phyloP scores from a whole-genome alignment of 2,888 invertebrate species.

The Callyntrura sp. region DNA sequence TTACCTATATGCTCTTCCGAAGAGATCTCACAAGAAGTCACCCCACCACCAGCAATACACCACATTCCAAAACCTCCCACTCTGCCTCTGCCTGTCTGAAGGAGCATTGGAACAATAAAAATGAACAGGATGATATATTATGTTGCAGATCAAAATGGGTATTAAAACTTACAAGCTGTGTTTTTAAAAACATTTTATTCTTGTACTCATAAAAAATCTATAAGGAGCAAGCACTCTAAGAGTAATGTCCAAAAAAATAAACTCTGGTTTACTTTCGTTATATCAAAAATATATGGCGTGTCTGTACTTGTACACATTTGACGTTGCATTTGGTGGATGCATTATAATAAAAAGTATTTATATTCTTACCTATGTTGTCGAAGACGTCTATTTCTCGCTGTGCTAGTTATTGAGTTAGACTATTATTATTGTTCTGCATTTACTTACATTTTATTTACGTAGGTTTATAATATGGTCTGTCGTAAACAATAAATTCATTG shows the following conservation, averaged over 20 bases:
- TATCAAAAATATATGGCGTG: conserved; percentile 29
- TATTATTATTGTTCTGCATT: conserved; percentile 36
- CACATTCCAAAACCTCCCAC: conserved; percentile 74
- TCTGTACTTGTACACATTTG: conserved; percentile 38
- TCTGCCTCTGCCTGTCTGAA: conserved; percentile 34
- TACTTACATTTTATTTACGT: conserved; percentile 58
- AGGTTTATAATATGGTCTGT: conserved; percentile 73
- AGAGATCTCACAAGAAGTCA: conserved; percentile 57
- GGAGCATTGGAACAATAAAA: conserved; percentile 57
- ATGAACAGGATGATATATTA: conserved; percentile 46
- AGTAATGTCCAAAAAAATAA: conserved; percentile 33
- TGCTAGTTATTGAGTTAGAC: conserved; percentile 18
- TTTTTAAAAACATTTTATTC: not conserved
- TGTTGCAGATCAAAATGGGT: conserved; percentile 40
- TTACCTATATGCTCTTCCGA: conserved; percentile 17
- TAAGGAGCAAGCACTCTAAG: conserved; percentile 6
- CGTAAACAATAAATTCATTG: conserved; percentile 75
- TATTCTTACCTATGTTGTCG: too few relatives aligned
- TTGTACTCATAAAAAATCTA: not conserved
- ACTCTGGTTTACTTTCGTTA: conserved; percentile 4
- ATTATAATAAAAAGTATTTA: too few relatives aligned
- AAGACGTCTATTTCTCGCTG: too few relatives aligned
- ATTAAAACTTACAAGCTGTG: conserved; percentile 30
- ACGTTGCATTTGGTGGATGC: too few relatives aligned
- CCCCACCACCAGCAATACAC: not conserved